A percentile compares a stretch with the other conserved stretches of the same genome.
Conservation (phyloP, 2,797 vertebrate genomes). For the Acipenser oxyrinchus region DNA sequence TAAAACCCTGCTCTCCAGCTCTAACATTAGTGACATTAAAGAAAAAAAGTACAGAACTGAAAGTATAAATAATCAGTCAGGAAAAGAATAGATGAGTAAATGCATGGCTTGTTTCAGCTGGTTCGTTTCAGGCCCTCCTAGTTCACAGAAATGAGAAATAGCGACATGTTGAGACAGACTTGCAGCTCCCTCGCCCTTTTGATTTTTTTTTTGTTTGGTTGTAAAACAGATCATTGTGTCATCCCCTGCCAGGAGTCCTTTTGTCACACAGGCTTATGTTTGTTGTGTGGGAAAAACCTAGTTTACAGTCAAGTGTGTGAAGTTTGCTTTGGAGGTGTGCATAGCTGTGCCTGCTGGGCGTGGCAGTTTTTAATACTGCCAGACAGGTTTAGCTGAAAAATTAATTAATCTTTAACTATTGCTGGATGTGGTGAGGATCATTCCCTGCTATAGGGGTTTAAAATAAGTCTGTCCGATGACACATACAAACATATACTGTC, state of each 20-base stretch:
- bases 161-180: not conserved
- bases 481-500: too few relatives aligned
- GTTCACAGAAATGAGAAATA: not conserved
- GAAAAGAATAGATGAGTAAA: conserved; percentile 12
- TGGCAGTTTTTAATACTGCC: not conserved
- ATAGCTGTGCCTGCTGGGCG: not conserved
- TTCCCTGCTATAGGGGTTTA: too few relatives aligned
- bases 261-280: not conserved
- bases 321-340: conserved; percentile 2
- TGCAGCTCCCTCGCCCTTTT: not conserved
- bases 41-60: too few relatives aligned
- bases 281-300: conserved; percentile 1
- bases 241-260: not conserved
- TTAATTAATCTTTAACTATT: too few relatives aligned
- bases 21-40: too few relatives aligned
- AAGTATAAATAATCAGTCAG: too few relatives aligned
- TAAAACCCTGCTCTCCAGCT: too few relatives aligned
- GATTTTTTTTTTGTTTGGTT: not conserved
- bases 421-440: too few relatives aligned
- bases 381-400: too few relatives aligned
- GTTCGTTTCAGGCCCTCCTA: not conserved
- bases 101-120: not conserved
- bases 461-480: too few relatives aligned
- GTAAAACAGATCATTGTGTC: not conserved
- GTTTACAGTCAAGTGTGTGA: not conserved